A percentile compares a stretch with the other conserved stretches of the same genome.
phyloP scores from a whole-genome alignment of 2,797 vertebrate species.

The Melopsittacus undulatus region DNA sequence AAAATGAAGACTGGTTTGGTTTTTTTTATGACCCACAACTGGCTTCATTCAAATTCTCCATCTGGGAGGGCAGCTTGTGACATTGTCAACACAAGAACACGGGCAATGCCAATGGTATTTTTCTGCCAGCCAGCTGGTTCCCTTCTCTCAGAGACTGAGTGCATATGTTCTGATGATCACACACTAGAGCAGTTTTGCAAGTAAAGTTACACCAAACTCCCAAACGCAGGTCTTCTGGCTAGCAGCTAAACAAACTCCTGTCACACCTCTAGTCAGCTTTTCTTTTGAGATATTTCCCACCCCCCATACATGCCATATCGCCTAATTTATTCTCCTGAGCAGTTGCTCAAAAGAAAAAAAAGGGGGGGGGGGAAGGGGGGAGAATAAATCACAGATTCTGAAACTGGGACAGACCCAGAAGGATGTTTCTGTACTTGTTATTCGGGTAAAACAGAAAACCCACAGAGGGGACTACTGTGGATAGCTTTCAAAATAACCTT shows the following conservation, averaged over 20 bases:
- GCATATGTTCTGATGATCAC: constrained; percentile 75
- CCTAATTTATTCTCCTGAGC: constrained; percentile 66
- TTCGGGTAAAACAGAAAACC: not conserved
- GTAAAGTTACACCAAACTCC: constrained; percentile 52
- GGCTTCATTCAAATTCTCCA: constrained; percentile 76
- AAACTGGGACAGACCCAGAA: constrained; percentile 37
- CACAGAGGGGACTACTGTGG: not conserved
- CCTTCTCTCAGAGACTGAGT: constrained; percentile 65
- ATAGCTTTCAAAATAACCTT: constrained; percentile 5
- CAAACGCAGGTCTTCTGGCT: constrained; percentile 60
- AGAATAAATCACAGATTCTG: not conserved
- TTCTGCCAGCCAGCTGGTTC: constrained; percentile 81
- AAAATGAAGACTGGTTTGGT: constrained; percentile 4
- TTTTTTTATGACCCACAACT: constrained; percentile 71
- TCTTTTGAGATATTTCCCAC: constrained; percentile 15
- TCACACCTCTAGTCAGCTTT: constrained; percentile 56
- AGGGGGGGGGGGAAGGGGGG: not conserved
- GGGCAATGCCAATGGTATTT: constrained; percentile 79
- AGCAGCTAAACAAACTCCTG: constrained; percentile 59
- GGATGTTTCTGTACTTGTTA: constrained; percentile 1
- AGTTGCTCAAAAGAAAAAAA: constrained; percentile 40
- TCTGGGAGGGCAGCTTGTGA: constrained; percentile 82
- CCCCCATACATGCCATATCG: not conserved
- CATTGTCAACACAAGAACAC: constrained; percentile 75
- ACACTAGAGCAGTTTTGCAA: constrained; percentile 69